These are phyloP conservation scores for Delichon dasypus DNA, from an alignment of 2,797 vertebrate genomes.

Conservation along the genomic window DNA sequence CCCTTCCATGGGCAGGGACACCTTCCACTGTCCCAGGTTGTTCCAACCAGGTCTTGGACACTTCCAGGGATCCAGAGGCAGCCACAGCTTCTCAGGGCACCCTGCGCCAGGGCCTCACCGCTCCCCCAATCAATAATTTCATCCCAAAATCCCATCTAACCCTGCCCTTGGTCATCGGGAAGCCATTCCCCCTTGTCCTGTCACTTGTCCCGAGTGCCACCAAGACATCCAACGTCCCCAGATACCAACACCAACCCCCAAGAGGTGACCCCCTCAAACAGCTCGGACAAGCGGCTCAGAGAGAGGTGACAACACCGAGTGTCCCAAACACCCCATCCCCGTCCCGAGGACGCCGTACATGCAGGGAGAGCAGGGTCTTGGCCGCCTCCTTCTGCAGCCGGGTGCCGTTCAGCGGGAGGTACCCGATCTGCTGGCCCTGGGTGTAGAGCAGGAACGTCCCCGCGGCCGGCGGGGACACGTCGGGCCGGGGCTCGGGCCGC, in stretches of 20 bases:
- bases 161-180: accelerated
- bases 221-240: neutral
- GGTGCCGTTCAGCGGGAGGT: constrained; percentile 89
- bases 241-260: neutral
- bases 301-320: accelerated
- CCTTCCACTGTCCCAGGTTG: accelerated
- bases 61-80: neutral
- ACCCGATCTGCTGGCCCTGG: constrained; percentile 94
- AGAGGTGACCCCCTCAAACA: neutral
- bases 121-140: neutral
- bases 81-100: neutral
- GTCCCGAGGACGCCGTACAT: constrained; percentile 76
- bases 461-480: constrained; percentile 79
- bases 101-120: neutral
- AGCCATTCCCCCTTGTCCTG: neutral
- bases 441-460: constrained; percentile 90
- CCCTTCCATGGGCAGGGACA: neutral
- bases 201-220: neutral
- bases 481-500: constrained; percentile 82
- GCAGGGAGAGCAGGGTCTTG: constrained; percentile 87
- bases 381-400: constrained; percentile 80
- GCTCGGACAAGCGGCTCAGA: neutral
- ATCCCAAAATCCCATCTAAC: neutral
- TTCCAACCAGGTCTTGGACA: neutral
- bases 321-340: neutral